phyloP scores from a whole-genome alignment of 1,140 invertebrate species.

The Meloidogyne chitwoodi region DNA sequence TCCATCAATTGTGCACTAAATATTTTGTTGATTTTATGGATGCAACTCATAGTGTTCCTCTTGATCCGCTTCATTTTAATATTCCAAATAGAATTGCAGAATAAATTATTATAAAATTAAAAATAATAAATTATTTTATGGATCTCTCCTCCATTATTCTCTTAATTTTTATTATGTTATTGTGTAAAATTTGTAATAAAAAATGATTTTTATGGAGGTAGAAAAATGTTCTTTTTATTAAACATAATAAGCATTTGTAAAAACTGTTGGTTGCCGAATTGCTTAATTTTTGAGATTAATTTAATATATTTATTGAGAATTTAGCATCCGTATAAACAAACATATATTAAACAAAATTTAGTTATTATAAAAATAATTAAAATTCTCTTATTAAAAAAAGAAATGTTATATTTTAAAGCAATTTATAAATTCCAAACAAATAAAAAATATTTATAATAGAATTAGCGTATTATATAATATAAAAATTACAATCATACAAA shows the following conservation, averaged over 20 bases:
- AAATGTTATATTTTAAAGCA: no score
- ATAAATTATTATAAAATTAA: background rate
- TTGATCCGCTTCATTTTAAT: conserved; percentile 9
- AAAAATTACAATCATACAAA: no score
- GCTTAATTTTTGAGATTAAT: background rate
- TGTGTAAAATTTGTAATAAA: background rate
- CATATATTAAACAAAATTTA: no score
- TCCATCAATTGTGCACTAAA: conserved; percentile 30
- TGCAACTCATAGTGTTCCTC: conserved; percentile 13
- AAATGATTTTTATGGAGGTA: no score
- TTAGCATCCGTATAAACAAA: no score
- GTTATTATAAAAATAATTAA: no score
- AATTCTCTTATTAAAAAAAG: no score
- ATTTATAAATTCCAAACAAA: no score
- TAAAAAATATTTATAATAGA: no score
- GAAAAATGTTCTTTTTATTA: no score
- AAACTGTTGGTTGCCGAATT: background rate
- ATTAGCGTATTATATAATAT: no score
- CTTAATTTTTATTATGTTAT: background rate
- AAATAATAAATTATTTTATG: background rate
- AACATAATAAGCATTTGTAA: background rate
- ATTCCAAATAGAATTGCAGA: background rate
- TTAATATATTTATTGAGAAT: no score
- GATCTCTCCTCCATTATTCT: background rate
- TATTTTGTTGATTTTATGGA: conserved; percentile 25